Evolutionary conservation across 2,113 vertebrate genomes (phyloP).

Genomic region (Paracanthobrama guichenoti): DNA sequence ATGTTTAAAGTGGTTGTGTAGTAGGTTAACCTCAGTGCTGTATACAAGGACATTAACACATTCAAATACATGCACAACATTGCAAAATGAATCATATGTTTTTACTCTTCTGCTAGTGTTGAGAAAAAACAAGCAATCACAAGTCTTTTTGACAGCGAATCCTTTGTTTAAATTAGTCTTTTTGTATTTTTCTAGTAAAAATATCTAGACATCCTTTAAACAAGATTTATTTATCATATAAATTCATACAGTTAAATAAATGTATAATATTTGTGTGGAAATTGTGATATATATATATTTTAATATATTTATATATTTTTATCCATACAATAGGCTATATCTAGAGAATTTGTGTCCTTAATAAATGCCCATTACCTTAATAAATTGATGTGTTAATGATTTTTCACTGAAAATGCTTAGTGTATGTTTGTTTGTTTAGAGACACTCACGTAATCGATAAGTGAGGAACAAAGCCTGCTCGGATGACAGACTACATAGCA

Average conservation of each 20-base stretch:
- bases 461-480: slow-evolving; percentile 24
- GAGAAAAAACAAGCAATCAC: too few relatives aligned
- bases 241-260: too few relatives aligned
- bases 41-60: neutral
- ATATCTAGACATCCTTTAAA: too few relatives aligned
- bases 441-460: neutral
- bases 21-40: neutral
- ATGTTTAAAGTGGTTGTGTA: neutral
- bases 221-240: too few relatives aligned
- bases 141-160: too few relatives aligned
- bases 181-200: neutral
- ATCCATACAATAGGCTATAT: neutral
- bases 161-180: too few relatives aligned
- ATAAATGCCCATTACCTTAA: neutral
- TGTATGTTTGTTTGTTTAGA: neutral
- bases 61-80: neutral
- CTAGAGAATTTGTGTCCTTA: neutral
- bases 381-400: neutral
- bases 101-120: too few relatives aligned
- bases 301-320: too few relatives aligned
- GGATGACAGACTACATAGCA: neutral
- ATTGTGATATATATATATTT: too few relatives aligned
- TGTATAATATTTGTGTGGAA: too few relatives aligned
- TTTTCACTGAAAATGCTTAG: neutral
- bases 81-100: neutral